Evolutionary conservation across 2,888 invertebrate species (phyloP), one percentile per base, ranked within the genome.

Genomic region (Rotaria macrura): DNA sequence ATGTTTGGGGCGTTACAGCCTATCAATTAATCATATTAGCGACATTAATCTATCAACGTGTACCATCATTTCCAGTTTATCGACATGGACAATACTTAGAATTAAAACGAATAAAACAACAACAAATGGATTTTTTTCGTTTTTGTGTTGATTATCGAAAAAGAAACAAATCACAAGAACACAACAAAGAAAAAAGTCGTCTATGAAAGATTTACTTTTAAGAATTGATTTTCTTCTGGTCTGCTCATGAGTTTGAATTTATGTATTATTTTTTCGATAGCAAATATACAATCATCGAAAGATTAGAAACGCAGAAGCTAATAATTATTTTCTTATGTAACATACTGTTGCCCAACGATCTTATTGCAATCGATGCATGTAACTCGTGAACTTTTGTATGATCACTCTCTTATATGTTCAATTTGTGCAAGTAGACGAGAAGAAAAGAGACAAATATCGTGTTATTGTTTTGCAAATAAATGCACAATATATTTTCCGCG

Each of bases 31-130:
- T 79, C n/a, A 5, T 79, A 40, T 6, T 43, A 43, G 79, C 79
- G n/a, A n/a, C 79, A 79, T n/a, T 79, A 43, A 25, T 79, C n/a
- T 43, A 79, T 79, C 40, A 40, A 79, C 38, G 79, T 1, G 20
- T 9, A 79, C 79, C 79, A 79, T 12, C 40, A 79, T 79, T 79
- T 79, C 79, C 40, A 43, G 79, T 79, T 43, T 79, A 14, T 79
- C 65, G 65, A 20, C 25, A 40, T 43, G 79, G n/a, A 79, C 10
- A 43, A n/a, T 43, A 40, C 25, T 43, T 79, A 14, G 43, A 79
- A 43, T 79, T 79, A 79, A 38, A 79, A 79, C 40, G 43, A 7
- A 43, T 79, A 79, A 43, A 12, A 17, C 14, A 79, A 43, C 79
- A 79, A 43, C 79, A 79, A 25, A 79, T 38, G 34, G 65, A 65